Conservation (phyloP, 1,140 invertebrate genomes). For the Drosophila gunungcola region DNA sequence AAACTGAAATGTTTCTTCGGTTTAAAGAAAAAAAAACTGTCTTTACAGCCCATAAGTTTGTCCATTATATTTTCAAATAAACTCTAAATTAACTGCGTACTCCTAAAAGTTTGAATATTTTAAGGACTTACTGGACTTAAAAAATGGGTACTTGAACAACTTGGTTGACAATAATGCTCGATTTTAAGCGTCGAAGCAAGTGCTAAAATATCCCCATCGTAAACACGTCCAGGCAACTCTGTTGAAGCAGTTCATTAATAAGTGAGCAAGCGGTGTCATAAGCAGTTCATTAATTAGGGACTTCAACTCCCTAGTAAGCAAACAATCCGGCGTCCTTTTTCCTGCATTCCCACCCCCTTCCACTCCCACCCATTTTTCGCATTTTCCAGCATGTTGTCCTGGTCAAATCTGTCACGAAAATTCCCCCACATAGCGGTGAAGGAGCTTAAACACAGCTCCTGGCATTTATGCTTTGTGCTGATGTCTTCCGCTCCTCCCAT, state of each 20-base stretch:
- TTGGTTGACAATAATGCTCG: no score
- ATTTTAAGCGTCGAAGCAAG: not conserved
- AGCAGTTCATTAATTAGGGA: constrained; percentile 44
- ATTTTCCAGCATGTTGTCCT: constrained; percentile 7
- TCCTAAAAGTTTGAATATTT: no score
- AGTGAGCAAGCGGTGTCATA: constrained; percentile 36
- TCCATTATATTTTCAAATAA: no score
- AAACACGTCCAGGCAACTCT: not conserved
- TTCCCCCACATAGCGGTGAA: constrained; percentile 7
- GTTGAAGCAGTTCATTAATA: constrained; percentile 25
- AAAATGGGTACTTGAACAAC: no score
- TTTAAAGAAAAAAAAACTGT: no score
- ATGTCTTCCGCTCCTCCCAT: not conserved
- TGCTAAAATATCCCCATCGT: not conserved
- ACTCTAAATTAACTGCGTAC: no score
- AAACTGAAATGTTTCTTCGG: no score
- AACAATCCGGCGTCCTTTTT: constrained; percentile 16
- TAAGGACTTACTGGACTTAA: no score
- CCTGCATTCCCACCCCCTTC: not conserved
- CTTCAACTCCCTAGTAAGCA: constrained; percentile 12
- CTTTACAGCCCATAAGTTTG: no score
- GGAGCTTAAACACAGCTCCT: constrained; percentile 37
- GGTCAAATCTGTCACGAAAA: constrained; percentile 19
- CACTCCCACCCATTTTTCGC: no score
- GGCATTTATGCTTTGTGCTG: constrained; percentile 23